Conservation (phyloP, 2,888 invertebrate species). For the Creontiades dilutus region DNA sequence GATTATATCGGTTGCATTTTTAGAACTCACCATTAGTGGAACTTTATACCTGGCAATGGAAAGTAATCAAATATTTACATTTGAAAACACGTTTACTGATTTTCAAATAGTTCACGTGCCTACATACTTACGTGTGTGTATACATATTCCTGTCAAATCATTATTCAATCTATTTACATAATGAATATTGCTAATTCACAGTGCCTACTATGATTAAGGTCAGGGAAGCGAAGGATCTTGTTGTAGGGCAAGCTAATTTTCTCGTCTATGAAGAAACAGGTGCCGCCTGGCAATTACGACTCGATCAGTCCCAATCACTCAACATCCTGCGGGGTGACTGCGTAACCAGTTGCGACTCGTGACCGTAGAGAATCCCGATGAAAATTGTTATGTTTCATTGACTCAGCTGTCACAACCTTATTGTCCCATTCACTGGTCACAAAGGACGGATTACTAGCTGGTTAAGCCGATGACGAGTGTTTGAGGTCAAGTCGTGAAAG, state of each 20-base stretch:
- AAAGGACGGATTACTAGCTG: background rate
- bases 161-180: no score
- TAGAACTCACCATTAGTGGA: no score
- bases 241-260: background rate
- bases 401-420: background rate
- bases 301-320: background rate
- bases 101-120: no score
- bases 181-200: no score
- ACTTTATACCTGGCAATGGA: no score
- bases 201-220: no score
- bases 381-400: slow-evolving; percentile 42
- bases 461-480: background rate
- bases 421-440: background rate
- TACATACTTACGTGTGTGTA: no score
- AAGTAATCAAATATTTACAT: no score
- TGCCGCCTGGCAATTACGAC: background rate
- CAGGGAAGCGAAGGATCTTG: background rate
- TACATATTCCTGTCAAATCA: no score
- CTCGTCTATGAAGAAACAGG: background rate
- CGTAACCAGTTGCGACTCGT: background rate
- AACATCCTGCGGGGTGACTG: background rate
- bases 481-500: no score
- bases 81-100: no score
- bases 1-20: no score
- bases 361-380: background rate